A percentile compares a stretch with the other conserved stretches of the same genome.
Conservation (phyloP, 2,113 vertebrate species). For the Neotragus moschatus region DNA sequence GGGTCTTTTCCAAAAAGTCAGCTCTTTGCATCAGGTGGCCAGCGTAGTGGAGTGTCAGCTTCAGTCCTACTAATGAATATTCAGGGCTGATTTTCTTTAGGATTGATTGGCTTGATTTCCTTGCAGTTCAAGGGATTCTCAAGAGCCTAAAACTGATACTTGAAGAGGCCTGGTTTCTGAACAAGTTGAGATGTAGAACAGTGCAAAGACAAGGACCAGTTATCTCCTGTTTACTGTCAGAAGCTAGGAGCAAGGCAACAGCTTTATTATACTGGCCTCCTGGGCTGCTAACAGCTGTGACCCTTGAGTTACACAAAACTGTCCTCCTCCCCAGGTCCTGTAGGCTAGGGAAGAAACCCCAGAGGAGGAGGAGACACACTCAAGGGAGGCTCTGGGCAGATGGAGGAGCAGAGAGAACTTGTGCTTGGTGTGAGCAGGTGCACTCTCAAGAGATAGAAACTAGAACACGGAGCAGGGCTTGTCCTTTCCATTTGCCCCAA, state of each 20-base stretch:
- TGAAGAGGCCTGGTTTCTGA: neutral
- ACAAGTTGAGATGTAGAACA: neutral
- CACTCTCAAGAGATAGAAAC: neutral
- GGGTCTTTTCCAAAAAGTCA: neutral
- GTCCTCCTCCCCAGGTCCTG: neutral
- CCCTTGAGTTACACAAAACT: neutral
- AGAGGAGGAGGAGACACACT: neutral
- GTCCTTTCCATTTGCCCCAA: neutral
- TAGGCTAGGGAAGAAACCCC: neutral
- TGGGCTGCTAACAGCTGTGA: neutral
- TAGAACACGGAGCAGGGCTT: neutral
- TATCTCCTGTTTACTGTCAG: neutral
- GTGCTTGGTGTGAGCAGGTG: fast-evolving
- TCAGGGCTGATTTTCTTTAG: neutral
- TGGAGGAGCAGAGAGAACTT: neutral
- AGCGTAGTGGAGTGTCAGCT: neutral
- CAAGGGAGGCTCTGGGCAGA: neutral
- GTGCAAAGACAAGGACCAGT: neutral
- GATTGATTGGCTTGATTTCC: neutral
- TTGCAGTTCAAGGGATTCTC: neutral
- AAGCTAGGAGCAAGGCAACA: neutral
- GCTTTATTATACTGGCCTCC: neutral
- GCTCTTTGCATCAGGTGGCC: neutral
- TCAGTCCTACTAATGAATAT: neutral
- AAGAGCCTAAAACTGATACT: neutral